Conservation (phyloP, 2,888 invertebrate genomes). For the Smittia aterrima region DNA sequence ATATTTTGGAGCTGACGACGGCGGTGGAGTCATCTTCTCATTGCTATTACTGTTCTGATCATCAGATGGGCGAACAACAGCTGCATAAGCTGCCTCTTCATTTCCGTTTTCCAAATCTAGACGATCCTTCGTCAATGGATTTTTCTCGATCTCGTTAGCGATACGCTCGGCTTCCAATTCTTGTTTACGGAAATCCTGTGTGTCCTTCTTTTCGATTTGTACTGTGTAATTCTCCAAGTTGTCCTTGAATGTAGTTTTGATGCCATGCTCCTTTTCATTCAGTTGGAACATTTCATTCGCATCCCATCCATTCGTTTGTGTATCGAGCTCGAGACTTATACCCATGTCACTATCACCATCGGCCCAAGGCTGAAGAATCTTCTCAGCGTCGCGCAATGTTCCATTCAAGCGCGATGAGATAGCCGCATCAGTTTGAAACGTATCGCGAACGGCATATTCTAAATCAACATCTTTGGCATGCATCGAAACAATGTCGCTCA, state of each 20-base stretch:
- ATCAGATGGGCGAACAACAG: slow-evolving; percentile 63
- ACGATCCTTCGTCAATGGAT: slow-evolving; percentile 76
- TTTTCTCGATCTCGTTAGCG: slow-evolving; percentile 89
- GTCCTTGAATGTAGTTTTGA: slow-evolving; percentile 89
- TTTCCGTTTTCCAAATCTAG: slow-evolving; percentile 89
- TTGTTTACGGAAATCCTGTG: slow-evolving; percentile 81
- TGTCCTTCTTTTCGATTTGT: slow-evolving; percentile 78
- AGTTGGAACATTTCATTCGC: slow-evolving; percentile 94
- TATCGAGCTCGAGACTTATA: slow-evolving; percentile 68
- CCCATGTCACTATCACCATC: slow-evolving; percentile 59
- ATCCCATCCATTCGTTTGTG: slow-evolving; percentile 91
- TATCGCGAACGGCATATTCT: slow-evolving; percentile 83
- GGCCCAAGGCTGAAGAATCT: slow-evolving; percentile 86
- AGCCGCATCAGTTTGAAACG: slow-evolving; percentile 84
- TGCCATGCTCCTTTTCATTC: slow-evolving; percentile 89
- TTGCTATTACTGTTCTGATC: slow-evolving; percentile 42
- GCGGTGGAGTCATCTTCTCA: slow-evolving; percentile 45
- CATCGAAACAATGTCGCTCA: slow-evolving; percentile 80
- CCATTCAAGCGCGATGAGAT: slow-evolving; percentile 60
- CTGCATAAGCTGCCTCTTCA: slow-evolving; percentile 83
- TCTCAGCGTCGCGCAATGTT: slow-evolving; percentile 54
- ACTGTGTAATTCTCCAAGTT: slow-evolving; percentile 90
- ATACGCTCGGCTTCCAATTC: slow-evolving; percentile 81
- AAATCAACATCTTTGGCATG: slow-evolving; percentile 81
- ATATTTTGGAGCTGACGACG: slow-evolving; percentile 41